These are phyloP conservation scores for Agonopterix heracliana DNA, from an alignment of 2,888 invertebrate species.

Conservation along the genomic window DNA sequence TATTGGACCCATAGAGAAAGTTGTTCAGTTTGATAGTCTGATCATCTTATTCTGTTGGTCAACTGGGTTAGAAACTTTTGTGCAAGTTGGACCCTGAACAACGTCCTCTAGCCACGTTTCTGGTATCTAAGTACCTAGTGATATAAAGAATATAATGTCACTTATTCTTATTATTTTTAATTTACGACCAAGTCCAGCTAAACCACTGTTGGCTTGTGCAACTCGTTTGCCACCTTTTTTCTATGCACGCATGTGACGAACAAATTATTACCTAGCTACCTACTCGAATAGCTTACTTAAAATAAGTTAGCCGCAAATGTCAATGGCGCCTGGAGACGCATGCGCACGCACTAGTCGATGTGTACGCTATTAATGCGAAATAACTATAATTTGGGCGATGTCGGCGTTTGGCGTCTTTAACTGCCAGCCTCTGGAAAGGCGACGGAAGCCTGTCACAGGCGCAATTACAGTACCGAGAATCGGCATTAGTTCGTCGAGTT, in stretches of 20 bases:
- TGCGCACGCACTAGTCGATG: constrained; percentile 58
- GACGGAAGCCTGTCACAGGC: constrained; percentile 74
- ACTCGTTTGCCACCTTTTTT: neutral
- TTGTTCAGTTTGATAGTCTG: no score
- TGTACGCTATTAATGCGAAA: constrained; percentile 66
- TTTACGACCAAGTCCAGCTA: no score
- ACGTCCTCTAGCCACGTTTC: no score
- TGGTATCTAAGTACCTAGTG: no score
- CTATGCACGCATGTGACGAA: constrained; percentile 6
- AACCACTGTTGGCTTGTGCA: neutral
- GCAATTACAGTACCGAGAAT: constrained; percentile 75
- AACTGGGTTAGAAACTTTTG: no score
- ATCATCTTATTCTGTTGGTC: no score
- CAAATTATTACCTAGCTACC: constrained; percentile 6
- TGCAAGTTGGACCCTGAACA: no score
- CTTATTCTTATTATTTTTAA: no score
- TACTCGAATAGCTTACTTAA: constrained; percentile 15
- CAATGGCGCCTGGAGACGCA: constrained; percentile 47
- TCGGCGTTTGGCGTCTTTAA: constrained; percentile 54
- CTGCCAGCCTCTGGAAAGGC: constrained; percentile 58
- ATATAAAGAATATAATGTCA: no score
- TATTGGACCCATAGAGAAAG: no score
- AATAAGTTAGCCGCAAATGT: constrained; percentile 43
- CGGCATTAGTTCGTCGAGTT: constrained; percentile 69
- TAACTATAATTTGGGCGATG: constrained; percentile 68